phyloP scores from a whole-genome alignment of 2,113 vertebrate species.

The Alces alces region DNA sequence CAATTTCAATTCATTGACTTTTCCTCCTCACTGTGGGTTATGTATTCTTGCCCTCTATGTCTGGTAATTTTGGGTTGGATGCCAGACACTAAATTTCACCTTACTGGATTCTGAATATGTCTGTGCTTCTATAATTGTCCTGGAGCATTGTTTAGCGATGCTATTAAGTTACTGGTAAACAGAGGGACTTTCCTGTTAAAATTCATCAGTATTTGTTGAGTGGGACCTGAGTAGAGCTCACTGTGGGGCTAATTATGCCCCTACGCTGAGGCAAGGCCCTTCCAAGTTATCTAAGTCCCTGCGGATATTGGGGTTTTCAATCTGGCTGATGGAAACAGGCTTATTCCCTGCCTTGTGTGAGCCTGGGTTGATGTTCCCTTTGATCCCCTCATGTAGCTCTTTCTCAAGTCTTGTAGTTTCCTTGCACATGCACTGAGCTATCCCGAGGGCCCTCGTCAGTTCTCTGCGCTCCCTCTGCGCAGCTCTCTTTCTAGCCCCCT shows the following conservation, averaged over 20 bases:
- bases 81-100: background rate
- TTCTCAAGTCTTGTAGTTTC: background rate
- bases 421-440: rapidly evolving
- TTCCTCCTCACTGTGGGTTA: background rate
- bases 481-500: background rate
- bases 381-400: background rate
- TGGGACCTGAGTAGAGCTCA: background rate
- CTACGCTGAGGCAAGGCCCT: background rate
- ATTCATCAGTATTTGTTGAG: background rate
- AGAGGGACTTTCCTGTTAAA: background rate
- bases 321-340: background rate
- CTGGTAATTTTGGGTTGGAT: background rate
- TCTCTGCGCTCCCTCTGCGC: background rate
- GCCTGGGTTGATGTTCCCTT: background rate
- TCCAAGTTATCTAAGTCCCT: background rate
- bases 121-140: background rate
- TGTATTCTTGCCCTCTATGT: background rate
- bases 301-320: background rate
- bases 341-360: background rate
- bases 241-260: background rate
- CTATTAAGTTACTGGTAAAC: background rate
- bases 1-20: background rate
- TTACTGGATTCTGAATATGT: background rate
- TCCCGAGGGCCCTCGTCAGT: background rate
- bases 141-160: background rate